Evolutionary conservation across 2,888 invertebrate genomes (phyloP).

Genomic region (Caenorhabditis zanzibari): DNA sequence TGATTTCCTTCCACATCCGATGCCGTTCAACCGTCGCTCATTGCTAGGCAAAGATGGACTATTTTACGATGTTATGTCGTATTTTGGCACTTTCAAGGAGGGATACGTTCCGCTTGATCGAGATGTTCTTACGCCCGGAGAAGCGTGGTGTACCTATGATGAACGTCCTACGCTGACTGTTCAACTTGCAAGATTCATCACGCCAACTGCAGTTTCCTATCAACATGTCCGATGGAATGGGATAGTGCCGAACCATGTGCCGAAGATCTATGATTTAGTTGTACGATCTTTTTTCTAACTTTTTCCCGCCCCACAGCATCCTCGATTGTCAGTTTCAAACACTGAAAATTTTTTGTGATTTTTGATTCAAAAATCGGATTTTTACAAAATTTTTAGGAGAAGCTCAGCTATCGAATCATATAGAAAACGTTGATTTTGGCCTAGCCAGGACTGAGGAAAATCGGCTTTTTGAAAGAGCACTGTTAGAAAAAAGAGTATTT

Average conservation of each 20-base stretch:
- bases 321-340: too few species aligned
- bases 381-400: too few species aligned
- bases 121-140: conserved; percentile 56
- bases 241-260: conserved; percentile 28
- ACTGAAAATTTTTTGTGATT: too few species aligned
- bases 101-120: conserved; percentile 63
- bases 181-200: conserved; percentile 24
- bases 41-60: conserved; percentile 44
- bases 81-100: conserved; percentile 55
- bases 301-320: too few species aligned
- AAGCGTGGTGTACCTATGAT: conserved; percentile 62
- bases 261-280: conserved; percentile 34
- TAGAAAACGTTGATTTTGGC: too few species aligned
- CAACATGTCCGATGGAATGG: conserved; percentile 34
- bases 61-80: conserved; percentile 56
- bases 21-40: neutral
- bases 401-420: too few species aligned
- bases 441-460: too few species aligned
- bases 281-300: too few species aligned
- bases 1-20: neutral
- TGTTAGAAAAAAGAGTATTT: too few species aligned
- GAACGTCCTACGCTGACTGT: conserved; percentile 42
- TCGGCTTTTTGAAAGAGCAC: too few species aligned
- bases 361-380: too few species aligned
- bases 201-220: conserved; percentile 25